phyloP scores from a whole-genome alignment of 2,888 invertebrate genomes.

The Phaonia tiefii region DNA sequence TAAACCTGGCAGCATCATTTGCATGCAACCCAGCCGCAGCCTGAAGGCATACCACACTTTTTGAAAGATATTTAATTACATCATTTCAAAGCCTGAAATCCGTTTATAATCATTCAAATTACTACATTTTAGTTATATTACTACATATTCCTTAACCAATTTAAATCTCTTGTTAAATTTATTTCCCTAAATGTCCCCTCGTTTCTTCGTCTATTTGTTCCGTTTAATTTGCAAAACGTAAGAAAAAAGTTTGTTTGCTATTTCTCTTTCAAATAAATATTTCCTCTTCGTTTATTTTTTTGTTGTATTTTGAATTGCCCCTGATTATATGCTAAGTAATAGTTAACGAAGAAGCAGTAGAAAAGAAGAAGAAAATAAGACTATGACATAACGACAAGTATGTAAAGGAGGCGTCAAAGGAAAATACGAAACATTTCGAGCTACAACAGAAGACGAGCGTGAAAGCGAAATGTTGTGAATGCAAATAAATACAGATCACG shows the following conservation, averaged over 20 bases:
- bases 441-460: neutral
- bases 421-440: neutral
- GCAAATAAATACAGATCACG: conserved; percentile 41
- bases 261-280: conserved; percentile 30
- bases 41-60: too few species aligned
- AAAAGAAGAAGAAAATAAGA: neutral
- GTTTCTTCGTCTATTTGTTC: conserved; percentile 3
- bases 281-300: neutral
- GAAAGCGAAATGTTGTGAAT: conserved; percentile 30
- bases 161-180: too few species aligned
- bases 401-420: neutral
- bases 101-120: too few species aligned
- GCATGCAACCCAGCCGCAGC: too few species aligned
- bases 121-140: too few species aligned
- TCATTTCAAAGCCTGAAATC: too few species aligned
- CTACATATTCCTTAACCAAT: too few species aligned
- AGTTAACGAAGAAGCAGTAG: neutral
- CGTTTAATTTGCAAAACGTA: conserved; percentile 22
- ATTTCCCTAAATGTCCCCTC: too few species aligned
- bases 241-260: neutral
- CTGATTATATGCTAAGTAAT: conserved; percentile 24
- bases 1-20: too few species aligned
- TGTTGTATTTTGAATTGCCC: conserved; percentile 22
- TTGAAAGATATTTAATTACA: too few species aligned
- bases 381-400: neutral